These are phyloP conservation scores for Tachina fera DNA, from an alignment of 2,888 invertebrate species.

Conservation along the genomic window DNA sequence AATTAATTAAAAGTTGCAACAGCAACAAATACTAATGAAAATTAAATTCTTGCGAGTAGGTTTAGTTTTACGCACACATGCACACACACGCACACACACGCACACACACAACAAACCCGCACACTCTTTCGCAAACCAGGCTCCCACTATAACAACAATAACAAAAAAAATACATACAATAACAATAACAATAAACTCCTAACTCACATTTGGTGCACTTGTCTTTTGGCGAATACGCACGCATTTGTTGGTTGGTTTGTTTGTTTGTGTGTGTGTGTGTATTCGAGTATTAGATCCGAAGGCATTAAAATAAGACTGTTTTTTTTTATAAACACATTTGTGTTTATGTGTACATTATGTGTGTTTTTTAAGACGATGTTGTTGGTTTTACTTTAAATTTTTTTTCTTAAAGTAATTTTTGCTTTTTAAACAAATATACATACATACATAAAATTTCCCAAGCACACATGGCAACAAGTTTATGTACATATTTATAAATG, in stretches of 20 bases:
- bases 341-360: slow-evolving; percentile 56
- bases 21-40: slow-evolving; percentile 72
- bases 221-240: background rate
- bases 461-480: slow-evolving; percentile 32
- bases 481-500: slow-evolving; percentile 12
- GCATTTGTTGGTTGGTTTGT: background rate
- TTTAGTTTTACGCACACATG: slow-evolving; percentile 42
- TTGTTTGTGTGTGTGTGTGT: slow-evolving; percentile 23
- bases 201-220: slow-evolving; percentile 56
- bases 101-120: slow-evolving; percentile 41
- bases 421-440: slow-evolving; percentile 12
- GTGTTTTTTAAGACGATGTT: slow-evolving; percentile 51
- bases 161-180: background rate
- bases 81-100: slow-evolving; percentile 48
- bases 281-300: slow-evolving; percentile 11
- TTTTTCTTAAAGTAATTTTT: slow-evolving; percentile 52
- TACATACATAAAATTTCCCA: background rate
- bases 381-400: slow-evolving; percentile 63
- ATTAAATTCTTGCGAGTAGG: slow-evolving; percentile 18
- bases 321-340: background rate
- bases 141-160: slow-evolving; percentile 55
- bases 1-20: slow-evolving; percentile 55
- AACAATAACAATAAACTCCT: slow-evolving; percentile 32
- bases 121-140: slow-evolving; percentile 19
- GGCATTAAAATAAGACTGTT: slow-evolving; percentile 58